Base-by-base conservation (phyloP, 2,888 invertebrate species). In the Selenia dentaria region DNA sequence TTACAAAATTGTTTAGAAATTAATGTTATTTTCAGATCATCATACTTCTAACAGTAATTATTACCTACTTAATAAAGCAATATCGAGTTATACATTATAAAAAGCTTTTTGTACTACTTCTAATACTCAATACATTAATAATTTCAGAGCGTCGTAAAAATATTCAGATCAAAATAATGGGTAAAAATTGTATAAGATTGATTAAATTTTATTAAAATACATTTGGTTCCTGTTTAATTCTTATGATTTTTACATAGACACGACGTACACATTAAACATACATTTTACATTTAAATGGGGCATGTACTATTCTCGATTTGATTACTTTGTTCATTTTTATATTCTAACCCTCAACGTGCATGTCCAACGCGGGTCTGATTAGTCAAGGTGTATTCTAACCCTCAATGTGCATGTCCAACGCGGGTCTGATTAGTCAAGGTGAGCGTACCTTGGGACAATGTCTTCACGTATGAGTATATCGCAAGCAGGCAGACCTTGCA, bases 391-490 rank as follows among this genome's bases (percentile, higher is more conserved):
- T 26, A 18, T 2, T 28, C 20, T 25, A 3, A 11, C n/a, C 3
- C n/a, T 33, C 16, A 16, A 4, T 4, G 16, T 16, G n/a, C n/a
- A n/a, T 16, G 2, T 4, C 2, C 16, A 16, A 4, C 2, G n/a
- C n/a, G n/a, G n/a, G n/a, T n/a, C 4, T 16, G 16, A 3, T 53
- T 94, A 96, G 85, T 96, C 96, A 57, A 95, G 79, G 70, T 95
- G 94, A 49, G 94, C 95, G 75, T 94, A 95, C 50, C 92, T 90
- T 39, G 95, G 95, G 44, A 96, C 95, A 54, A 96, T 91, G 67
- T 95, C 93, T 57, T 95, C 93, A 16, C 90, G 91, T 59, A 94
- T 94, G 93, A 96, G 96, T 68, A 94, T 93, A 60, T 95, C 94
- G 79, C 97, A 97, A 56, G 94, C 93, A 0, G 94, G 93, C 68